Conservation (phyloP, 2,797 vertebrate species). For the Balearica regulorum region DNA sequence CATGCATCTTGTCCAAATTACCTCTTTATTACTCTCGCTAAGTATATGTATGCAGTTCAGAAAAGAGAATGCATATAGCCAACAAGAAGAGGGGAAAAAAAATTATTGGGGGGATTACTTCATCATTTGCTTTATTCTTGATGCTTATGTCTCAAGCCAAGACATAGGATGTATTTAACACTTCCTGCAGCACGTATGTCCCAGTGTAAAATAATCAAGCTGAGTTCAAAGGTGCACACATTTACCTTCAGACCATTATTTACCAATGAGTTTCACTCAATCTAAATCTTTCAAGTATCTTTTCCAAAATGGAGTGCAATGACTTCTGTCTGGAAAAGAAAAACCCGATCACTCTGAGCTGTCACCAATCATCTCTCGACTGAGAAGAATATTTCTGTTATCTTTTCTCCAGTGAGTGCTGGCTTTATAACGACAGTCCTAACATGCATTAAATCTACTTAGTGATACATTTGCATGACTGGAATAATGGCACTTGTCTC, state of each 20-base stretch:
- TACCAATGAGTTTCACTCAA: neutral
- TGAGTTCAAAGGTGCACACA: neutral
- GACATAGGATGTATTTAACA: neutral
- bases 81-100: neutral
- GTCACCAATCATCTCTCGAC: neutral
- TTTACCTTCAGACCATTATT: neutral
- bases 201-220: neutral
- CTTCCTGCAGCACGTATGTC: fast-evolving
- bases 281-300: neutral
- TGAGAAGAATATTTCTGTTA: neutral
- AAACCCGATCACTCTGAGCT: neutral
- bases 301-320: neutral
- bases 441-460: neutral
- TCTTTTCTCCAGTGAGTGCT: neutral
- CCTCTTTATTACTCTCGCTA: neutral
- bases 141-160: neutral
- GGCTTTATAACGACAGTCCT: neutral
- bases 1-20: slow-evolving; percentile 25
- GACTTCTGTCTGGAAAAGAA: neutral
- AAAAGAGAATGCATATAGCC: neutral
- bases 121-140: neutral
- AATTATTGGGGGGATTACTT: neutral
- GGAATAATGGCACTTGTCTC: neutral
- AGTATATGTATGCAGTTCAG: neutral
- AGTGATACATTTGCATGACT: neutral